Percentiles rank a stretch among this genome's conserved stretches.
Evolutionary conservation across 2,888 invertebrate species (phyloP).

Genomic region (Deladenus siricidicola): DNA sequence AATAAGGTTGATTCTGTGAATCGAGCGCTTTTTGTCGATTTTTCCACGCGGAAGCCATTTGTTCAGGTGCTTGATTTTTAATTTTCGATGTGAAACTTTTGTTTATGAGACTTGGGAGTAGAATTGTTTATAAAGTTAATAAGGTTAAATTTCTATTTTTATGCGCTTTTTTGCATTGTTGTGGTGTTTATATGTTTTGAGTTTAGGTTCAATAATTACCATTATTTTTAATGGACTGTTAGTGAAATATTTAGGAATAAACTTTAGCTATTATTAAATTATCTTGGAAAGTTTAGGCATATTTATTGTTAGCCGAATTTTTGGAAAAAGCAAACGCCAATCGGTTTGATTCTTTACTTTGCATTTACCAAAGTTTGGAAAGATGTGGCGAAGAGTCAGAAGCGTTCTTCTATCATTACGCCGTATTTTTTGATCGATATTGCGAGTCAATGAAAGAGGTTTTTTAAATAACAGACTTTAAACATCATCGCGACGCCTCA

Average conservation of each 20-base stretch:
- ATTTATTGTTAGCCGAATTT: conserved; percentile 11
- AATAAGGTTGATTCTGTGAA: not conserved
- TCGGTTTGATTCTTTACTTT: conserved; percentile 1
- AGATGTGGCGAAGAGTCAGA: conserved; percentile 69
- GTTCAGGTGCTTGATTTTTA: conserved; percentile 4
- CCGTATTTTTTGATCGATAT: conserved; percentile 29
- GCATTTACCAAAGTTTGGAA: conserved; percentile 6
- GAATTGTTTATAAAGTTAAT: too few relatives aligned
- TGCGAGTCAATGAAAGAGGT: conserved; percentile 17
- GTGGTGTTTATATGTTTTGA: too few relatives aligned
- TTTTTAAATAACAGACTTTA: not conserved
- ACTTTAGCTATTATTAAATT: too few relatives aligned
- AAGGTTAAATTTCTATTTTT: too few relatives aligned
- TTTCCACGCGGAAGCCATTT: conserved; percentile 4
- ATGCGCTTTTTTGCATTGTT: too few relatives aligned
- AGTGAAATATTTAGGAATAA: too few relatives aligned
- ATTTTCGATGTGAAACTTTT: not conserved
- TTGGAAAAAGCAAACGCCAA: conserved; percentile 3
- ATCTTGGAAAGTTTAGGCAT: conserved; percentile 5
- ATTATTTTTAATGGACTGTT: too few relatives aligned
- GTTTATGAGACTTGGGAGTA: not conserved
- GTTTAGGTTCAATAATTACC: too few relatives aligned
- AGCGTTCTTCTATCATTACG: conserved; percentile 59
- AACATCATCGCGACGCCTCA: too few relatives aligned
- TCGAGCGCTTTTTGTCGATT: not conserved